These are phyloP conservation scores for Drosophila leontia DNA, from an alignment of 1,140 invertebrate species.

Conservation along the genomic window DNA sequence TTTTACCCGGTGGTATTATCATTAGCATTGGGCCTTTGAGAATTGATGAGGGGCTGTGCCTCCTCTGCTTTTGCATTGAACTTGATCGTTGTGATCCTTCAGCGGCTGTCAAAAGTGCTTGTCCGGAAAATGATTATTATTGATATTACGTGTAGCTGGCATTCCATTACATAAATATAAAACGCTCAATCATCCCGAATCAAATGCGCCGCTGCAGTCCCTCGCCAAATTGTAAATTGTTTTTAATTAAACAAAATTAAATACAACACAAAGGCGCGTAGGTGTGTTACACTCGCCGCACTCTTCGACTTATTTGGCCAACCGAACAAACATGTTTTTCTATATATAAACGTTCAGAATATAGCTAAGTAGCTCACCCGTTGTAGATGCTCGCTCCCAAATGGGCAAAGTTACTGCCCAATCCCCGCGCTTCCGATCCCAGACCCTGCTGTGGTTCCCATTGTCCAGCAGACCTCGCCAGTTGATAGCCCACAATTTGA, in stretches of 20 bases:
- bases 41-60: slow-evolving; percentile 38
- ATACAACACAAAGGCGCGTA: slow-evolving; percentile 50
- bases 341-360: slow-evolving; percentile 29
- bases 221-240: slow-evolving; percentile 60
- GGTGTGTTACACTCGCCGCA: slow-evolving; percentile 64
- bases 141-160: slow-evolving; percentile 8
- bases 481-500: slow-evolving; percentile 49
- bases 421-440: neutral
- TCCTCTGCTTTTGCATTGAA: slow-evolving; percentile 53
- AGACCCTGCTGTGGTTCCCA: neutral
- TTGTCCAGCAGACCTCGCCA: slow-evolving; percentile 26
- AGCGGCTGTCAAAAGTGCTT: slow-evolving; percentile 48
- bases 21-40: slow-evolving; percentile 30
- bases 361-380: slow-evolving; percentile 51
- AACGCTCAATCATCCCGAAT: slow-evolving; percentile 47
- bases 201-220: slow-evolving; percentile 58
- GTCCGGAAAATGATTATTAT: slow-evolving; percentile 24
- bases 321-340: slow-evolving; percentile 60
- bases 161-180: slow-evolving; percentile 45
- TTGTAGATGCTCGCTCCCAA: slow-evolving; percentile 23
- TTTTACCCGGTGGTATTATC: slow-evolving; percentile 41
- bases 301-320: slow-evolving; percentile 66
- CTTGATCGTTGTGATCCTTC: slow-evolving; percentile 58
- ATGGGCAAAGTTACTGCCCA: slow-evolving; percentile 12
- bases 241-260: slow-evolving; percentile 74